Percentiles rank a stretch among this genome's conserved stretches.
Conservation (phyloP, 2,888 invertebrate genomes). For the Uloborus plumipes region DNA sequence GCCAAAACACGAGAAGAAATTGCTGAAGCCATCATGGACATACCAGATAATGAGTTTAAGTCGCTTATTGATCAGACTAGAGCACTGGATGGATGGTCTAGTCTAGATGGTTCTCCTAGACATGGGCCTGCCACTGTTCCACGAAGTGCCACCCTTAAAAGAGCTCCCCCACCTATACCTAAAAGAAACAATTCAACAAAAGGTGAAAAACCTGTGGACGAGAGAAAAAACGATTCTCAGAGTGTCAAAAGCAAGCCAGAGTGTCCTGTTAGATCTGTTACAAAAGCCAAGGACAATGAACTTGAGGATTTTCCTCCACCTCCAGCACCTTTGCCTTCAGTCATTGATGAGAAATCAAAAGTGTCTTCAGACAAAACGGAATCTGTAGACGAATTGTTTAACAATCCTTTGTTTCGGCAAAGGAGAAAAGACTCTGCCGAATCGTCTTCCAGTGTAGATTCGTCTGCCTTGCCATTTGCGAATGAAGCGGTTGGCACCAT, state of each 20-base stretch:
- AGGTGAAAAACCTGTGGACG: slow-evolving; percentile 36
- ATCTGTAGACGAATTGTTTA: slow-evolving; percentile 53
- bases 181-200: slow-evolving; percentile 73
- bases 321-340: slow-evolving; percentile 68
- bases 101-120: slow-evolving; percentile 59
- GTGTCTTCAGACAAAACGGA: slow-evolving; percentile 25
- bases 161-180: slow-evolving; percentile 72
- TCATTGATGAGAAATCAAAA: slow-evolving; percentile 28
- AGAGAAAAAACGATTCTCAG: neutral
- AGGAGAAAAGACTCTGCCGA: slow-evolving; percentile 56
- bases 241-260: neutral
- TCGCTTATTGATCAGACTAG: slow-evolving; percentile 41
- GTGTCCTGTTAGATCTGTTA: neutral
- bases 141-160: slow-evolving; percentile 66
- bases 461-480: slow-evolving; percentile 82
- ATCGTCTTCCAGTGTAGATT: slow-evolving; percentile 41
- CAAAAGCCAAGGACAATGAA: slow-evolving; percentile 22
- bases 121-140: slow-evolving; percentile 61
- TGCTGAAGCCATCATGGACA: slow-evolving; percentile 57
- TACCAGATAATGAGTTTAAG: slow-evolving; percentile 60
- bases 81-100: slow-evolving; percentile 55
- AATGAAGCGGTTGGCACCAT: slow-evolving; percentile 98
- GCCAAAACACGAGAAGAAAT: slow-evolving; percentile 65
- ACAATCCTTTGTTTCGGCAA: slow-evolving; percentile 54
- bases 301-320: slow-evolving; percentile 70